Conservation (phyloP, 2,113 vertebrate genomes). For the Dendrocopos noguchii region DNA sequence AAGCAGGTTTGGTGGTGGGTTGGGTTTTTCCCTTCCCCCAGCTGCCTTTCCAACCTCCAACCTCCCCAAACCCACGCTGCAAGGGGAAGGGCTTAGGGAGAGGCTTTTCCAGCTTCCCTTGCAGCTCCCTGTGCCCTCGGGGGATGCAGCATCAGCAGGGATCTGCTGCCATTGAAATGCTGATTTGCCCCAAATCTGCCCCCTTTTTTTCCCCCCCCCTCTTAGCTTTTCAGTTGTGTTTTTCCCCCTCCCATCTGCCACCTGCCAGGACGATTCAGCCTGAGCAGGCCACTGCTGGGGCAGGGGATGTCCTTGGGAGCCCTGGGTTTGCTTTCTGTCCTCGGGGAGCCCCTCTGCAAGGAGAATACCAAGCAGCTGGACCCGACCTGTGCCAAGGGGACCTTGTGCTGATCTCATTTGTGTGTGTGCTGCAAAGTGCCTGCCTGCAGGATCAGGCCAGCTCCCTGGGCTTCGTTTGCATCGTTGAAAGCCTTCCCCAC, state of each 20-base stretch:
- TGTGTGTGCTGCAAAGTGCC: neutral
- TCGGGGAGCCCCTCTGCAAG: neutral
- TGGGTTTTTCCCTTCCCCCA: neutral
- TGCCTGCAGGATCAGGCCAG: neutral
- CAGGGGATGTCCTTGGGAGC: neutral
- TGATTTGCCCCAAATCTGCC: neutral
- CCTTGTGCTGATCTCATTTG: constrained; percentile 42
- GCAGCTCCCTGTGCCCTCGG: neutral
- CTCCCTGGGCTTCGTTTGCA: constrained; percentile 13
- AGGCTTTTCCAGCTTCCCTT: neutral
- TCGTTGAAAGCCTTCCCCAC: neutral
- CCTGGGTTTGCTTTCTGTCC: neutral
- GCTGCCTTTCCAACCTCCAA: neutral
- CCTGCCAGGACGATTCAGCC: neutral
- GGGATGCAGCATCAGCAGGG: neutral
- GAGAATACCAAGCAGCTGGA: constrained; percentile 41
- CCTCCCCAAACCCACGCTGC: neutral
- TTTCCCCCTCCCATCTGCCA: neutral
- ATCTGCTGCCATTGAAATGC: neutral
- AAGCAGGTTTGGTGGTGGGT: neutral
- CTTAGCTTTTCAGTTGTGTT: no score
- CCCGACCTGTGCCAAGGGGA: neutral
- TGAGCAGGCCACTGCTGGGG: rapidly evolving
- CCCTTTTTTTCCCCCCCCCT: no score
- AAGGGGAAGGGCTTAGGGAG: neutral